Base-by-base conservation (phyloP, 2,113 vertebrate species). In the Cheirogaleus medius region DNA sequence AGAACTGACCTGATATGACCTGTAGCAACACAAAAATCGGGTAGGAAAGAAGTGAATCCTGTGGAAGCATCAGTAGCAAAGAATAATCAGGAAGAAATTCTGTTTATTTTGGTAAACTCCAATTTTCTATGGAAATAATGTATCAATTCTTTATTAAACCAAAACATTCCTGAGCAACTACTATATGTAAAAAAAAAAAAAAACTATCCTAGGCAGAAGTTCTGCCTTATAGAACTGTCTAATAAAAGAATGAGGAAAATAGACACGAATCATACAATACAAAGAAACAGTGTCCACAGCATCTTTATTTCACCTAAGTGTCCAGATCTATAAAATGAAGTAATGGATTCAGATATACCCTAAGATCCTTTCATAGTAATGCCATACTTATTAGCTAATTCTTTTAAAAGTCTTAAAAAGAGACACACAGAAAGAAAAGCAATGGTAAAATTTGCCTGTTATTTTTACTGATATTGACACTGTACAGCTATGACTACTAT, bases 1-100 rank as follows among this genome's bases (percentile, higher is more conserved):
- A 90, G 98, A 99, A 99, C 98, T 99, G 99, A 42, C 99, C 99
- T 34, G 99, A 99, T 97, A 99, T 99, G 81, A 99, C 99, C 99
- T 99, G 91, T 3, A 97, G 80, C 37, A 8, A 81, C 34, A 78
- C 11, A 96, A 69, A 90, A 29, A 93, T 6, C n/a, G 34, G 86
- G 68, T 32, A 27, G 54, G 32, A 73, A 34, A 78, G 11, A 87
- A 11, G 18, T 37, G 11, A 85, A 56, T 8, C 44, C 39, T 44
- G 32, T 69, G 54, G 56, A 32, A 37, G 56, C 3, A 10, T 25
- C 15, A 56, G 6, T 34, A 66, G 52, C 77, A 63, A 52, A 77
- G 37, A 47, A 37, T 64, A 63, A 58, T 17, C n/a, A 60, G 13
- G 47, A 60, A 73, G 10, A 81, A n/a, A 78, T 39, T 17, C 11